Evolutionary conservation across 37 sponge, comb jelly and placozoan species (phyloP).

Genomic region (Tethya wilhelma): DNA sequence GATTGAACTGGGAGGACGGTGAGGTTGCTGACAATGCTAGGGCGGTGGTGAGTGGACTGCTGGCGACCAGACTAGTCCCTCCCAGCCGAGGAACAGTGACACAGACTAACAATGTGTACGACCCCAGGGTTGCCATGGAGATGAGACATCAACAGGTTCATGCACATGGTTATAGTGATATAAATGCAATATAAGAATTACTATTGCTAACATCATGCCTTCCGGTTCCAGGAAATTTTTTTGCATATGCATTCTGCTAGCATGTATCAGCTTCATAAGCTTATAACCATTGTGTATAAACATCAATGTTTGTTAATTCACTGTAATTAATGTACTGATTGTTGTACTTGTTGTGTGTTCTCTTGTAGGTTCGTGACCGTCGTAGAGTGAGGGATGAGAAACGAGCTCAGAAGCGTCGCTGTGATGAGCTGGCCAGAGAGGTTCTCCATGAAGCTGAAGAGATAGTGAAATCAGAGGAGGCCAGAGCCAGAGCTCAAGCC

Average conservation of each 20-base stretch:
- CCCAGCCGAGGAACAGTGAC: not conserved
- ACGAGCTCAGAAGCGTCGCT: not conserved
- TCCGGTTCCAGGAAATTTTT: too few species aligned
- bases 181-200: not conserved
- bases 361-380: conserved; percentile 34
- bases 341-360: not conserved
- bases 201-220: not conserved
- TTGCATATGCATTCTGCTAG: too few species aligned
- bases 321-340: not conserved
- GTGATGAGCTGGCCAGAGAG: not conserved
- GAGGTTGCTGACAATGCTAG: conserved; percentile 22
- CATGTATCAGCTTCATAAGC: too few species aligned
- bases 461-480: conserved; percentile 43
- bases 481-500: not conserved
- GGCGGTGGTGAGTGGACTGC: conserved; percentile 33
- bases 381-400: conserved; percentile 34
- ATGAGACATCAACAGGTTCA: conserved; percentile 71
- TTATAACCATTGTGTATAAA: too few species aligned
- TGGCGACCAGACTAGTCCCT: not conserved
- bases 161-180: not conserved
- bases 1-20: conserved; percentile 46
- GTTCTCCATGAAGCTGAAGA: conserved; percentile 24
- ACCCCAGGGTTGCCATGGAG: conserved; percentile 73
- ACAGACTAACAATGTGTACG: not conserved
- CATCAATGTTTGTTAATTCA: too few species aligned